Base-by-base conservation (phyloP, 35 echinoderm and acorn worm species). In the Apostichopus japonicus region DNA sequence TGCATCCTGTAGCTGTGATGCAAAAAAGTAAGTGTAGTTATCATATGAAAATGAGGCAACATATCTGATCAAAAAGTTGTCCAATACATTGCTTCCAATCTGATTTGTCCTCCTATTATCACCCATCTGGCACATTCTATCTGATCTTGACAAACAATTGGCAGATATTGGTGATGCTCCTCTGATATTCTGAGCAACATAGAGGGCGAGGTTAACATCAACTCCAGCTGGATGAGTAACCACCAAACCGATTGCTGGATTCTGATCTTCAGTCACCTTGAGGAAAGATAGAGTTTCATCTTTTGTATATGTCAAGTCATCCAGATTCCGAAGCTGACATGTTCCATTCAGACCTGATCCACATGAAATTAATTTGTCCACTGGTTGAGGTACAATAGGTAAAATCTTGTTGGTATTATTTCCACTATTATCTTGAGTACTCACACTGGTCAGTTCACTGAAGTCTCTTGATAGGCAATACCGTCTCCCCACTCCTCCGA, bases 281-380 rank as follows among this genome's bases (percentile, higher is more conserved):
- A 73, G 16, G 16, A 1, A 73, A 4, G 17, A 73, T 6, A 73
- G 71, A 23, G 27, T 33, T 33, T 33, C 27, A 33, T 73, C 71
- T 73, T 19, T 19, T 73, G 71, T 17, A 73, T 73, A 13, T 4
- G 17, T 24, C 16, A 73, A 73, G 17, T 73, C 21, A 73, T 73
- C 5, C 71, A 73, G 71, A 73, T 73, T n/a, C 5, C 71, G 71
- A 73, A 73, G 21, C 71, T 73, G 71, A 73, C 71, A 73, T 23
- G 15, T 73, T 73, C 71, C 71, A n/a, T 24, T 73, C 71, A 73
- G 71, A 73, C 71, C 71, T 6, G 78, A 52, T 44, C 78, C 78
- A 44, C 78, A 80, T 13, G 78, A 53, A 33, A 80, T 52, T 23
- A 80, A 80, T 23, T 80, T 54, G 78, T 80, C 27, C 17, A 80